Base-by-base conservation (phyloP, 2,888 invertebrate species). In the Platycheirus albimanus region DNA sequence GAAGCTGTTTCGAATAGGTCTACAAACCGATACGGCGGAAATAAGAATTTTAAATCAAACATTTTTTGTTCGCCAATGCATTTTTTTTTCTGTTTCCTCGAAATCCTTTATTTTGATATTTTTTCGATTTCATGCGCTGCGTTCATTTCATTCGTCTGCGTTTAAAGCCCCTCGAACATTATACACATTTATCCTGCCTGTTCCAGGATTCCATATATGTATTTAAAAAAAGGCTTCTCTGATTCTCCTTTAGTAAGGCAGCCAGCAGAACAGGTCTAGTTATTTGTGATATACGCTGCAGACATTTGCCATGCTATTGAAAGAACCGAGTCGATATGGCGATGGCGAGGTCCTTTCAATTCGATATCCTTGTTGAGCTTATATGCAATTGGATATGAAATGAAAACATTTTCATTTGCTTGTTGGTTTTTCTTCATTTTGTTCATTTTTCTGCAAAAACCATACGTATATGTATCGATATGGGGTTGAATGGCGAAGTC, bases 331-430 rank as follows among this genome's bases (percentile, higher is more conserved):
- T 41, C 43, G 28, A 28, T 61, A 43, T 36, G 36, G n/a, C 24
- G 15, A 6, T 3, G 24, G 38, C n/a, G 38, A 43, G 30, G 49
- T 72, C 83, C 54, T 67, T 81, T 77, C 78, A 78, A 83, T 83
- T 74, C 78, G 78, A 83, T 72, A 83, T 78, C 83, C 64, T 74
- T 69, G 67, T 72, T 41, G 52, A 51, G 70, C 72, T 63, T 71
- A 77, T 81, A 72, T 81, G 83, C 83, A 83, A 83, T 83, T 83
- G 77, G 81, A 83, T 83, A 74, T 63, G 72, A 78, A 72, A 83
- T 69, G 77, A 83, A 83, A 83, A 78, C 83, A 83, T 83, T 83
- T 83, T 78, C 78, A 83, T 83, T 78, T 70, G 78, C 51, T 63
- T 64, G 69, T 83, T 83, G 83, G 83, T 74, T 83, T 78, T 83